Percentiles rank a stretch among this genome's conserved stretches.
Conservation (phyloP, 2,113 vertebrate genomes). For the Collichthys lucidus region DNA sequence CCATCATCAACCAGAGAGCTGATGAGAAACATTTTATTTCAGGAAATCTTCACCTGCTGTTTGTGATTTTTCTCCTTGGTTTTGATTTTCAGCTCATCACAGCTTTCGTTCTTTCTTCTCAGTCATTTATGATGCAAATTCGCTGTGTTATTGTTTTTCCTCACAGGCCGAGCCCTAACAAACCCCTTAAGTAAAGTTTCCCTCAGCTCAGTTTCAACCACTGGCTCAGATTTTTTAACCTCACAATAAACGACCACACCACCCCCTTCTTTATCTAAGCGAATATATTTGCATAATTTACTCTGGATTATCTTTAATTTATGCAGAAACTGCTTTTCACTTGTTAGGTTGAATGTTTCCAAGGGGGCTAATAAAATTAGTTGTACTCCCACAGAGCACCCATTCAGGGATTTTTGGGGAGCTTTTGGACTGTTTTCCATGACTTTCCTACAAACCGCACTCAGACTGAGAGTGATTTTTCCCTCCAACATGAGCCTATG, state of each 20-base stretch:
- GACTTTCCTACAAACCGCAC: constrained; percentile 52
- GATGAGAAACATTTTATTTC: not conserved
- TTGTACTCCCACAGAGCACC: constrained; percentile 64
- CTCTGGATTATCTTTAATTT: constrained; percentile 85
- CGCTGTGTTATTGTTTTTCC: not conserved
- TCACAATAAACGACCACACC: constrained; percentile 62
- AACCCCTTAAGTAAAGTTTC: constrained; percentile 10
- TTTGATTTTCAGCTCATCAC: not conserved
- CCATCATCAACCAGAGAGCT: not conserved
- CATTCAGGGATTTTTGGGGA: constrained; percentile 53
- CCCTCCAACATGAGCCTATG: constrained; percentile 25
- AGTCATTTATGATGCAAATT: constrained; percentile 29
- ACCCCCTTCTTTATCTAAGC: constrained; percentile 66
- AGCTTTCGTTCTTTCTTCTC: not conserved
- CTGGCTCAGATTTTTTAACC: constrained; percentile 60
- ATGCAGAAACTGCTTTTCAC: constrained; percentile 82
- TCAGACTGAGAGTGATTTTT: constrained; percentile 14
- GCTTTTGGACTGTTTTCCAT: constrained; percentile 25
- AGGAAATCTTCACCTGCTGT: not conserved
- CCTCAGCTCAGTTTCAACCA: constrained; percentile 45
- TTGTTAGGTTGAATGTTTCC: constrained; percentile 81
- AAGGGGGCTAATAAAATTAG: constrained; percentile 73
- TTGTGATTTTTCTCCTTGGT: not conserved
- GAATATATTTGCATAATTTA: constrained; percentile 87
- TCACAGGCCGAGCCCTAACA: constrained; percentile 4